Base-by-base conservation (phyloP, 2,113 vertebrate genomes). In the Machaerirhynchus nigripectus region DNA sequence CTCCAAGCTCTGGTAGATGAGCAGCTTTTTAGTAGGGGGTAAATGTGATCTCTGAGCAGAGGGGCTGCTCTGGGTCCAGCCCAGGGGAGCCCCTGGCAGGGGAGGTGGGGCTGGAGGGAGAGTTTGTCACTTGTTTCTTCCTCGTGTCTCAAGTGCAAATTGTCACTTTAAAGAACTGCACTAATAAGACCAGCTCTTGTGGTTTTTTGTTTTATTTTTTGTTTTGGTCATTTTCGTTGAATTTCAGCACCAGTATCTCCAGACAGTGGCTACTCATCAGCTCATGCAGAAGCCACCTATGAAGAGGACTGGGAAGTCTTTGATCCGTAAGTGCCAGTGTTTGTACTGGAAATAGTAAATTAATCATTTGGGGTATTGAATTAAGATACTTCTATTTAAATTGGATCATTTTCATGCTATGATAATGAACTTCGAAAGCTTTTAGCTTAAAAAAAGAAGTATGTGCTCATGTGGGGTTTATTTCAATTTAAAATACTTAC, bases 301-400 rank as follows among this genome's bases (percentile, higher is more conserved):
- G 99, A 99, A 93, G 99, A 99, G 97, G 99, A 99, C 97, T 99
- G 99, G 99, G 99, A 99, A 96, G 99, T 99, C 64, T 99, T 99
- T 98, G 99, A 99, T 97, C 99, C 99, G 99, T 99, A 96, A 99
- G 99, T 99, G 65, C 88, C 70, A 4, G 7, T 49, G 3, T 88
- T 91, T 70, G 30, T 35, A 1, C 37, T 78, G 56, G 31, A 82
- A 86, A 42, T 6, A 39, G 3, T 10, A 6, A 56, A 31, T 27
- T 5, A 31, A 28, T 63, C 17, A 3, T 27, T 59, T 64, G 4
- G 90, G 42, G 8, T 21, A 7, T 12, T 80, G 31, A 26, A 47
- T 77, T 60, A 47, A 79, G 31, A 9, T 31, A 5, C 8, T 40
- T 37, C 30, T 76, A 9, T 76, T 86, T 47, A 11, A 89, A n/a